phyloP scores from a whole-genome alignment of 2,888 invertebrate species.

The Brachylomia viminalis region DNA sequence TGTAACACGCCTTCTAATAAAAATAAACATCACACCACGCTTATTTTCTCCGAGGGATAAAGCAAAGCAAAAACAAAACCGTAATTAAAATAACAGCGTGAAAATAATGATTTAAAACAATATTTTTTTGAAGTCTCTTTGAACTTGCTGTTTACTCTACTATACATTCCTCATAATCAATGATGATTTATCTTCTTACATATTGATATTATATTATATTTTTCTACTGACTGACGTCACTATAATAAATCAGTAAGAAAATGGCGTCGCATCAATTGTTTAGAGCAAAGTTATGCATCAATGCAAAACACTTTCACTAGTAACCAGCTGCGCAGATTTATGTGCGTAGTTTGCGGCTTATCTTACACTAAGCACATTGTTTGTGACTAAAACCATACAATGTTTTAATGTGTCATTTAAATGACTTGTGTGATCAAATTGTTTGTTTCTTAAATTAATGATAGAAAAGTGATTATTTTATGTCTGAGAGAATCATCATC shows the following conservation, averaged over 20 bases:
- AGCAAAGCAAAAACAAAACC: no score
- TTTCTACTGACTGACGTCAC: not conserved
- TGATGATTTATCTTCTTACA: not conserved
- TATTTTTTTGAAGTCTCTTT: not conserved
- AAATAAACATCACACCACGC: not conserved
- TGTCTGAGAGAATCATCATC: no score
- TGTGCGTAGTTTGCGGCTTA: conserved; percentile 20
- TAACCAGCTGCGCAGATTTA: conserved; percentile 35
- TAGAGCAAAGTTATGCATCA: conserved; percentile 22
- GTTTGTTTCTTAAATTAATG: no score
- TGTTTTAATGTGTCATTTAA: conserved; percentile 24
- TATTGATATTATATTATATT: not conserved
- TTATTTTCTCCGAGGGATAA: not conserved
- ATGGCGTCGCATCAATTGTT: conserved; percentile 31
- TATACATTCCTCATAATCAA: not conserved
- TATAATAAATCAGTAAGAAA: conserved; percentile 8
- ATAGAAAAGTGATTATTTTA: no score
- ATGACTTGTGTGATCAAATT: no score
- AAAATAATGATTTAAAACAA: not conserved
- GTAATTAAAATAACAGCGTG: not conserved
- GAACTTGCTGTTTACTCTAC: not conserved
- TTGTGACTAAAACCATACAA: conserved; percentile 37
- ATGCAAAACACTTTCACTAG: conserved; percentile 24
- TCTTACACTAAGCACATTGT: conserved; percentile 30
- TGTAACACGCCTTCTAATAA: not conserved